phyloP scores from a whole-genome alignment of 2,797 vertebrate genomes.

The Poecilia picta region DNA sequence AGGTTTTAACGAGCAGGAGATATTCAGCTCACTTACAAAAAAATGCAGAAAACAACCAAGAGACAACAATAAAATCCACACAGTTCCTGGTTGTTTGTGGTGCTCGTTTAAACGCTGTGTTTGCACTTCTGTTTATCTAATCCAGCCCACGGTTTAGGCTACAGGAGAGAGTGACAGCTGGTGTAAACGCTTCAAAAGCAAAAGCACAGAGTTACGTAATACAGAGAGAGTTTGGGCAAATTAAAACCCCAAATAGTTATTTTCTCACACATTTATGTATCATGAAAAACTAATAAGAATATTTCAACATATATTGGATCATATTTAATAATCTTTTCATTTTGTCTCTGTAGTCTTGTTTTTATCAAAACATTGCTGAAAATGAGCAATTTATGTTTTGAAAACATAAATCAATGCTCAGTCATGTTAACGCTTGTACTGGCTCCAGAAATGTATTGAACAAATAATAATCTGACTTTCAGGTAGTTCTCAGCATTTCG shows the following conservation, averaged over 20 bases:
- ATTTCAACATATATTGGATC: not conserved
- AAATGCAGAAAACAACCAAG: not conserved
- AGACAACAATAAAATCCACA: constrained; percentile 13
- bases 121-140: constrained; percentile 13
- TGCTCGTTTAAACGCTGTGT: constrained; percentile 7
- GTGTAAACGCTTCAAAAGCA: not conserved
- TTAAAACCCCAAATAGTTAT: not conserved
- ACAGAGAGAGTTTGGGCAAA: not conserved
- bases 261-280: not conserved
- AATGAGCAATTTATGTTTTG: no score
- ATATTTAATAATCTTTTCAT: not conserved
- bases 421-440: not conserved
- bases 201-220: not conserved
- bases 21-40: constrained; percentile 9
- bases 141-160: constrained; percentile 3
- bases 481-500: not conserved
- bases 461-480: not conserved
- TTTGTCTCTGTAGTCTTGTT: not conserved
- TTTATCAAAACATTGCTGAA: not conserved
- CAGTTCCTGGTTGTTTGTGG: constrained; percentile 1
- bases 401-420: not conserved
- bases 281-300: not conserved
- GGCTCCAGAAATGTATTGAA: not conserved
- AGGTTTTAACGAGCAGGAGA: not conserved
- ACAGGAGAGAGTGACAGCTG: not conserved